phyloP scores from a whole-genome alignment of 1,140 invertebrate species.

The Cylas formicarius region DNA sequence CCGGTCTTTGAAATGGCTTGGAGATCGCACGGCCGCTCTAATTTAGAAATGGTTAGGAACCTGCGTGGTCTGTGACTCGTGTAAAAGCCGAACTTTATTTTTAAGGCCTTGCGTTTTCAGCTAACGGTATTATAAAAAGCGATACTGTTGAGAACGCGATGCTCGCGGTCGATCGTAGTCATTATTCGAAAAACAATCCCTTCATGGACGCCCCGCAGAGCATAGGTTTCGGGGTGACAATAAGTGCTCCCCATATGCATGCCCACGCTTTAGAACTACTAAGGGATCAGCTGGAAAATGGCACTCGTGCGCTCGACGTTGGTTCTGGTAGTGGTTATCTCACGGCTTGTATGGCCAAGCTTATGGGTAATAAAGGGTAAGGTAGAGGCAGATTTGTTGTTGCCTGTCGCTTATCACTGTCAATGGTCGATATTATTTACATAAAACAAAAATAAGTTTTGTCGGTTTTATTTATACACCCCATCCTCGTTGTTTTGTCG shows the following conservation, averaged over 20 bases:
- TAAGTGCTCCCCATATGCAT: slow-evolving; percentile 98
- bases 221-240: slow-evolving; percentile 87
- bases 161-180: slow-evolving; percentile 75
- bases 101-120: slow-evolving; percentile 50
- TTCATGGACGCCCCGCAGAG: slow-evolving; percentile 87
- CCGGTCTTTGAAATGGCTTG: too few species aligned
- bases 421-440: too few species aligned
- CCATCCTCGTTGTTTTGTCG: not conserved
- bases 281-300: slow-evolving; percentile 71
- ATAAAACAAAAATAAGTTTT: slow-evolving; percentile 3
- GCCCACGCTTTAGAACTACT: slow-evolving; percentile 89
- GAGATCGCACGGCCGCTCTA: slow-evolving; percentile 76
- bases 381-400: too few species aligned
- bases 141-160: slow-evolving; percentile 76
- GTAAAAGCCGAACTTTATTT: slow-evolving; percentile 13
- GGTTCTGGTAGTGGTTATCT: slow-evolving; percentile 94
- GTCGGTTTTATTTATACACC: slow-evolving; percentile 3
- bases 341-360: slow-evolving; percentile 88
- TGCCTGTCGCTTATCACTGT: too few species aligned
- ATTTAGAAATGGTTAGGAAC: slow-evolving; percentile 77
- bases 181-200: slow-evolving; percentile 69
- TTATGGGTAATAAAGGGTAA: slow-evolving; percentile 70
- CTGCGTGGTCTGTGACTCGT: slow-evolving; percentile 58
- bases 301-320: slow-evolving; percentile 82
- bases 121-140: slow-evolving; percentile 75